Base-by-base conservation (phyloP, 2,113 vertebrate genomes). In the Glaucomys volans region DNA sequence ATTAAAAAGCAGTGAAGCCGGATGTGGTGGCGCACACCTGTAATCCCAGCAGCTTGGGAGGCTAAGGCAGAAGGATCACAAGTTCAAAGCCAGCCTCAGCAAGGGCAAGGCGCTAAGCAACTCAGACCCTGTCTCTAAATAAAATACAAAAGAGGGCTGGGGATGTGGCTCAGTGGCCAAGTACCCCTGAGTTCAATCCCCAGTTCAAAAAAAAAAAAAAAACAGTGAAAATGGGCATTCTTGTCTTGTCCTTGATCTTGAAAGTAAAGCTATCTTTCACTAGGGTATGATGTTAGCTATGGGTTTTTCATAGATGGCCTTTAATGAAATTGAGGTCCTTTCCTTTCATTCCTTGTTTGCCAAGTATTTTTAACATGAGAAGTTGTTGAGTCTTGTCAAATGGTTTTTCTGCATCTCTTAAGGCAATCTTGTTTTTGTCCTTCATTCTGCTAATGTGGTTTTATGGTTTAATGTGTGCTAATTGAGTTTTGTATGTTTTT, bases 361-460 rank as follows among this genome's bases (percentile, higher is more conserved):
- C 69, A 64, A 42, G 30, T 44, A 35, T 22, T 52, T n/a, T 91
- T 44, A 44, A 52, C 30, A 74, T 50, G 57, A 67, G 69, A 59
- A 59, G 20, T 28, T 96, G 28, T n/a, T 77, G 12, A 83, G 54
- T 85, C 54, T 42, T 85, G 54, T 32, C 50, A 75, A 30, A 57
- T 75, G 44, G 22, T 83, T 86, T 96, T 89, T 90, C 44, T 93
- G 9, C 35, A 83, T 72, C 35, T 85, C 0, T 80, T 79, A 87
- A 66, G 44, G 66, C 30, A 44, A 52, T 57, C 26, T 20, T 69
- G 7, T 92, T 88, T 57, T 80, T 54, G 35, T 88, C 37, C 35
- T 93, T 74, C 59, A 71, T 71, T 54, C 28, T 74, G 26, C 64
- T 89, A 47, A 62, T 77, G 52, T 54, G 40, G 44, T n/a, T n/a